Evolutionary conservation across 2,113 vertebrate species (phyloP), one percentile per base, ranked within the genome.

Genomic region (Piliocolobus tephrosceles): DNA sequence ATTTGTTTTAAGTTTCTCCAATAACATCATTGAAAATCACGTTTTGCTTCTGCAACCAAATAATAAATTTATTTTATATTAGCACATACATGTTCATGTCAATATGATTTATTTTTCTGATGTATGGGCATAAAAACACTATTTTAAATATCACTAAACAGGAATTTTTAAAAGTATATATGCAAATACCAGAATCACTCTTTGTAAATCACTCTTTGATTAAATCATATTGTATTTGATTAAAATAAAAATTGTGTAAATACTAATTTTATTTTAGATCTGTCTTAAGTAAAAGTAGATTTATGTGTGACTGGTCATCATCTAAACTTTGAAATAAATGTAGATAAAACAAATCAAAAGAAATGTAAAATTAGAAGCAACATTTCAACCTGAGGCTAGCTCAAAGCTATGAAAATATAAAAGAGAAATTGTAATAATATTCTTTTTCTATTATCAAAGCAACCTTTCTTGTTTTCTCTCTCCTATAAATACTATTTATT

Each of bases 11-110:
- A 97, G 64, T 6, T 95, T 97, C 94, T 40, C 57, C 30, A 55
- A n/a, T 81, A 97, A 97, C 8, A 83, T 85, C 79, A 45, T 95
- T 84, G 32, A 94, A 94, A 98, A 98, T 94, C 11, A 4, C 70
- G 50, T 80, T 43, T 98, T 96, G n/a, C 80, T 86, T 88, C 43
- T 75, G 13, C 9, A 80, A 97, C 25, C 8, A 95, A 90, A 95
- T 43, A 84, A 70, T 97, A 57, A 82, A 82, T 90, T 88, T 64
- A 96, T 55, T 40, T 79, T 82, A 73, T 94, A 55, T 90, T 91
- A 50, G 0, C 55, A 85, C 61, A 87, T 88, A 18, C 95, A 43
- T 70, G 40, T 89, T 90, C 3, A 55, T 43, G 52, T 88, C 78
- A 61, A 47, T 97, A 61, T 78, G 52, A 35, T 22, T 32, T 45